Base-by-base conservation (phyloP, 2,113 vertebrate genomes). In the Erinaceus europaeus region DNA sequence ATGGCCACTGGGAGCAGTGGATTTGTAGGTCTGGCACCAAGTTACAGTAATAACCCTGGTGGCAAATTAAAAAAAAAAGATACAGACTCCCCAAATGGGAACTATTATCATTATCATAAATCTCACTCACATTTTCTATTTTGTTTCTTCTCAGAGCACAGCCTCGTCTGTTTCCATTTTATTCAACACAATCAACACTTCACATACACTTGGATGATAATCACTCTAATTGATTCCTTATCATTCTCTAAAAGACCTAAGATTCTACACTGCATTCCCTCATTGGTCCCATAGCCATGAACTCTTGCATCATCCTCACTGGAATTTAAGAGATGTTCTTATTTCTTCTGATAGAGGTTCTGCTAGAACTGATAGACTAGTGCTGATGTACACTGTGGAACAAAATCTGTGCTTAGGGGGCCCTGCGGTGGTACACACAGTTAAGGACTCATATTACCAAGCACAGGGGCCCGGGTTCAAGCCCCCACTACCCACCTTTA, bases 161-260 rank as follows among this genome's bases (percentile, higher is more conserved):
- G 27, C 12, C 48, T 78, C 20, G 6, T 65, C 84, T 87, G 67
- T 84, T 90, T 92, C 82, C 44, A 79, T 90, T 94, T 89, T 74
- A 82, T 67, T 92, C 69, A 85, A 72, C 27, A 68, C 53, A 75
- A 78, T 93, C 76, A 81, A 62, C 85, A 89, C 74, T 79, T 91
- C 46, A 55, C n/a, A 29, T 81, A 23, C 62, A 80, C 64, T 38
- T 15, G n/a, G n/a, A n/a, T 36, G n/a, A 80, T 44, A 83, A 62
- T 83, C 55, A 77, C n/a, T 65, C 5, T 84, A 85, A 92, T 74
- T 67, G 77, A 78, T 78, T 57, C 91, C 65, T 76, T 86, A 14
- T 32, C 80, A 32, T 79, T 87, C 67, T 44, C 65, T 61, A 67
- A 87, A 85, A 36, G 34, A 23, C 75, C 9, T 85, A 42, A 2